Base-by-base conservation (phyloP, 2,797 vertebrate genomes). In the Xenentodon cancila region DNA sequence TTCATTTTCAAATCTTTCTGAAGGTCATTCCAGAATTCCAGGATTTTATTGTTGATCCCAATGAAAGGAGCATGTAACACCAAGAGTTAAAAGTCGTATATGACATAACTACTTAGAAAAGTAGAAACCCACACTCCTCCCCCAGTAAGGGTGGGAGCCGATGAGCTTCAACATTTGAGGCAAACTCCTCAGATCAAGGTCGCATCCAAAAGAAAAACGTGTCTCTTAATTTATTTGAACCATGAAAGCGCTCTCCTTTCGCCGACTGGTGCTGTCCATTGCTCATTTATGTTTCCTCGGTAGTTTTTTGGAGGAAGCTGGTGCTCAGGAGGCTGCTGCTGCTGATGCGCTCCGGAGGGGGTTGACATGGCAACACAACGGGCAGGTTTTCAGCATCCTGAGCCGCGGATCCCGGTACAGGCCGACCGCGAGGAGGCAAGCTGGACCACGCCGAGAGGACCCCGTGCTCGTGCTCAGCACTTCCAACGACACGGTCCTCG, bases 321-420 rank as follows among this genome's bases (percentile, higher is more conserved):
- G 70, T 3, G 79, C 91, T 60, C 93, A 92, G 84, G 89, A 86
- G 16, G 78, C 85, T 0, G 91, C 63, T 4, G 32, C 32, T 32
- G 32, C 32, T 32, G 68, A 42, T 32, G 71, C 84, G 59, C 93
- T 92, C 79, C 90, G 88, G 59, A 92, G 90, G 25, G 85, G 90
- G 56, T 90, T 96, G 76, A 94, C 93, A 73, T 97, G 96, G 96
- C 93, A 92, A 86, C 95, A 95, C 73, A 95, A 96, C 81, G 96
- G 96, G 61, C 95, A 95, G 90, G 92, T 95, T 58, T 96, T 90
- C 78, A 94, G 94, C 77, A 89, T 97, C 63, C 86, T 93, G 56
- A 95, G 94, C 87, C 91, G 85, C n/a, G 95, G 94, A 3, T 73
- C 95, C 0, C 88, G 92, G 73, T 96, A 96, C 87, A 91, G 93